Base-by-base conservation (phyloP, 2,888 invertebrate species). In the Thumatha senex region DNA sequence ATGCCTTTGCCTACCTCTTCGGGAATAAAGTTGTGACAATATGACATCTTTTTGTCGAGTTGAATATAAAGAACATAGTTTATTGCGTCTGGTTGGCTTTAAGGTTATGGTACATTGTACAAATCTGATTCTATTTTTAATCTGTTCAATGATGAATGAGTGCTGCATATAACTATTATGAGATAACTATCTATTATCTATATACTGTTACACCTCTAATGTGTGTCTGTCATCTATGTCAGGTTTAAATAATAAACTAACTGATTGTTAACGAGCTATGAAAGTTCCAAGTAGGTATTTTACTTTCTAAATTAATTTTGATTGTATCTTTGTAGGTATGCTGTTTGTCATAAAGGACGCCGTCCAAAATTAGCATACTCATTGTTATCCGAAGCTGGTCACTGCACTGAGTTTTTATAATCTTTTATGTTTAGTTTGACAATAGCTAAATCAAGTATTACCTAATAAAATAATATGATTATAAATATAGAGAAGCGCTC, bases 211-310 rank as follows among this genome's bases (percentile, higher is more conserved):
- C 18, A 5, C 2, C 18, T 24, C 5, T 4, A 36, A 1, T 9
- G 14, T 36, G 9, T 36, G 1, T 15, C 36, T 15, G 36, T 14
- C 14, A 36, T 10, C 14, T 14, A 36, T 36, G 36, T 14, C 36
- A 36, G 13, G 10, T 36, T 14, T 10, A 36, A 14, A 14, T 10
- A 36, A 15, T 10, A 14, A 14, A 3, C 10, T 41, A 46, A 36
- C 50, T 46, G 44, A 48, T 42, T 36, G 36, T 36, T 36, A 36
- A 36, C 36, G 14, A 15, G 15, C 36, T 36, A 36, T 36, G 10
- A 36, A 14, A 36, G 36, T 36, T 24, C 5, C 18, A 36, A 15
- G 10, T 36, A 36, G 18, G 18, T 24, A 24, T 24, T 14, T 14
- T 14, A 36, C 36, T 15, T 36, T 36, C 36, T 36, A 43, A 43